Base-by-base conservation (phyloP, 1,140 invertebrate genomes). In the Rhynchophorus ferrugineus region DNA sequence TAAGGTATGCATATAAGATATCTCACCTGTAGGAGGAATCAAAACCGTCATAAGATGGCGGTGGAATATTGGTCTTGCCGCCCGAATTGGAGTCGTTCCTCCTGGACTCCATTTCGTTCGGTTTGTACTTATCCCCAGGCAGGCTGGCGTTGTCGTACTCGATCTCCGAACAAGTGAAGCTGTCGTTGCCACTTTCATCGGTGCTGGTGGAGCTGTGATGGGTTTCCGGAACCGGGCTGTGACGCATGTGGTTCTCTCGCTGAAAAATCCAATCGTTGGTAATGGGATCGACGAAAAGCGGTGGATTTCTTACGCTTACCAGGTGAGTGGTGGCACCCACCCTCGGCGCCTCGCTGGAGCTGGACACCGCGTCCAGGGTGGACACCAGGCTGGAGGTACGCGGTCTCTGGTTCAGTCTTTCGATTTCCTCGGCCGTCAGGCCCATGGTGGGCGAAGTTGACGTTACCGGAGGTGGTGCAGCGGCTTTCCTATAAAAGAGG, bases 101-200 rank as follows among this genome's bases (percentile, higher is more conserved):
- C 60, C 80, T 70, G 43, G 81, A 72, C 20, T 77, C 74, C 39
- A 82, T 76, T 56, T 82, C 79, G 24, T 73, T 75, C 20, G 84
- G 75, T 70, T 90, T 89, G 66, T 87, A 88, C 59, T 91, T 90
- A 64, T 92, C 84, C 6, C 84, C 84, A 13, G 78, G 84, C 16
- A 90, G 72, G 56, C 86, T 89, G 54, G 87, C 85, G 62, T 91
- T 89, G 62, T 97, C 93, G 68, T 95, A 95, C 69, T 98, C 94
- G 66, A 96, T 96, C 74, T 98, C 93, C 0, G 93, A 97, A 71
- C 93, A 97, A 0, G 93, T 97, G 73, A 97, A 98, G 54, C 92
- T 95, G 65, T 98, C 94, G 71, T 96, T 95, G 2, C 90, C 91
- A 67, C 89, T 93, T 68, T 95, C 92, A 64, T 95, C 91, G 3